A percentile compares a stretch with the other conserved stretches of the same genome.
phyloP scores from a whole-genome alignment of 2,888 invertebrate species.

The Agonopterix alstromeriana region DNA sequence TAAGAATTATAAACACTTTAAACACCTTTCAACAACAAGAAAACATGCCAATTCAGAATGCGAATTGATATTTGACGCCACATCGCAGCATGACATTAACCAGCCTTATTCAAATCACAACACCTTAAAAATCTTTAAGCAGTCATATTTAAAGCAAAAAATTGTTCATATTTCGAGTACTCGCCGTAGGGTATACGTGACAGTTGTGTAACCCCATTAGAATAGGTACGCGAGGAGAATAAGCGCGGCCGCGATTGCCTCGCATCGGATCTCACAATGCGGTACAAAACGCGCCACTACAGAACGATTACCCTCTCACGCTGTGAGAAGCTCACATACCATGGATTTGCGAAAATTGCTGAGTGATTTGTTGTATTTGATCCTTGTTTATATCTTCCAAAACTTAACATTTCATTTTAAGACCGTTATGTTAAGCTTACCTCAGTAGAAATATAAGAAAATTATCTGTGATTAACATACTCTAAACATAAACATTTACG shows the following conservation, averaged over 20 bases:
- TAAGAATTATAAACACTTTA: too few relatives aligned
- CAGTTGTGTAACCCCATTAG: constrained; percentile 54
- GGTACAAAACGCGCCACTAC: constrained; percentile 59
- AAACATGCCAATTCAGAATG: too few relatives aligned
- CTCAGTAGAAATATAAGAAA: too few relatives aligned
- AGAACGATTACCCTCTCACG: constrained; percentile 66
- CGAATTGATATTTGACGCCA: too few relatives aligned
- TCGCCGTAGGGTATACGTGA: constrained; percentile 27
- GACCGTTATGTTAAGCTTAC: too few relatives aligned
- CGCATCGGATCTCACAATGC: constrained; percentile 47
- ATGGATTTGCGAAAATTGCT: constrained; percentile 26
- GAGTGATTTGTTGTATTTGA: neutral
- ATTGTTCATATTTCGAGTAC: constrained; percentile 42
- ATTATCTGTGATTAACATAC: too few relatives aligned
- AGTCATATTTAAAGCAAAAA: constrained; percentile 10
- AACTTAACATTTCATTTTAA: too few relatives aligned
- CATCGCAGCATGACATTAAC: too few relatives aligned
- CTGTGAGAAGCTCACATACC: constrained; percentile 38
- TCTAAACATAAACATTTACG: too few relatives aligned
- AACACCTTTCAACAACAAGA: too few relatives aligned
- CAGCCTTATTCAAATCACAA: too few relatives aligned
- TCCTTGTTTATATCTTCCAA: neutral
- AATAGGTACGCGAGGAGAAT: constrained; percentile 59
- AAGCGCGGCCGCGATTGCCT: constrained; percentile 45
- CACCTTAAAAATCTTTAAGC: too few relatives aligned